A percentile compares a stretch with the other conserved stretches of the same genome.
These are phyloP conservation scores for Charaxes varanes DNA, from an alignment of 1,140 invertebrate genomes.

Conservation along the genomic window DNA sequence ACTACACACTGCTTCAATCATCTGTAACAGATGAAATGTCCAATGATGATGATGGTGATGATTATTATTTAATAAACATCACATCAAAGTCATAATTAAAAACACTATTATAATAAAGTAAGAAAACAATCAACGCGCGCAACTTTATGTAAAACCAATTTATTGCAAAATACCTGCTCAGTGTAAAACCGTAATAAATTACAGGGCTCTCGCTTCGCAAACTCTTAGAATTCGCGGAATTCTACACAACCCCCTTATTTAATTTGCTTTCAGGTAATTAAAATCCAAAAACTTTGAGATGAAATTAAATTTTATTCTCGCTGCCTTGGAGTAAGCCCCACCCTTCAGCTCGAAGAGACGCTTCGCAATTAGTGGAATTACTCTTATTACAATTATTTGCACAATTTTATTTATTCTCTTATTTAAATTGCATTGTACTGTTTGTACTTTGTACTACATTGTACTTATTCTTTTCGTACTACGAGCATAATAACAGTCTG, in stretches of 20 bases:
- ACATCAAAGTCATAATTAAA: too few relatives aligned
- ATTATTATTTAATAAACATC: too few relatives aligned
- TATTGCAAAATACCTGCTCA: conserved; percentile 16
- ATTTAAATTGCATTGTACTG: too few relatives aligned
- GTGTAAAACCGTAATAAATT: conserved; percentile 35
- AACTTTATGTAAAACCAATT: conserved; percentile 17
- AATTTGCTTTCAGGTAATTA: conserved; percentile 62
- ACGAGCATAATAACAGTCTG: too few relatives aligned
- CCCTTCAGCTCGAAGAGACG: conserved; percentile 1
- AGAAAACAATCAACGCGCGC: conserved; percentile 7
- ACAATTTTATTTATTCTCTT: too few relatives aligned
- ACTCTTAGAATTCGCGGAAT: conserved; percentile 28
- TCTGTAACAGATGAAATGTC: too few relatives aligned
- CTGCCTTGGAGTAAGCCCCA: conserved; percentile 10
- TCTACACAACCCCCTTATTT: conserved; percentile 43
- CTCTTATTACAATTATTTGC: conserved; percentile 5
- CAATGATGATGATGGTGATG: too few relatives aligned
- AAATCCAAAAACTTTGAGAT: conserved; percentile 57
- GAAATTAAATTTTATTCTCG: conserved; percentile 58
- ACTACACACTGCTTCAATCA: too few relatives aligned
- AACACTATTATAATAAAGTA: neutral
- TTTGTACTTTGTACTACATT: too few relatives aligned
- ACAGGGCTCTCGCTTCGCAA: conserved; percentile 18
- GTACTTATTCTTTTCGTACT: too few relatives aligned
- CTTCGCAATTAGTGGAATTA: conserved; percentile 6